Conservation (phyloP, 2,113 vertebrate genomes). For the Engraulis encrasicolus region DNA sequence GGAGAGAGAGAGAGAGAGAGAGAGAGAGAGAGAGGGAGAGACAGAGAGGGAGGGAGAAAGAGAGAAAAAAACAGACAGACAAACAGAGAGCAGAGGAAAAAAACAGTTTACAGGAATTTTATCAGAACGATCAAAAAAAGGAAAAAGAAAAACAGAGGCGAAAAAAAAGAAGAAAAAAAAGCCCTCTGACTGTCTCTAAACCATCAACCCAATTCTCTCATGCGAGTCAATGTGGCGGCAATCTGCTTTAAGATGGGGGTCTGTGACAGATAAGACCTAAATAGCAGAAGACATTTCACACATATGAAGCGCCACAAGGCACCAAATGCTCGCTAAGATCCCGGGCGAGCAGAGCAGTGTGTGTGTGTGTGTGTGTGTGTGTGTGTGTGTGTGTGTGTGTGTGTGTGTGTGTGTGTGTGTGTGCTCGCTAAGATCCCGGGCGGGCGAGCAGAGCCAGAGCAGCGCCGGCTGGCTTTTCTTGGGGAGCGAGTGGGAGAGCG, state of each 20-base stretch:
- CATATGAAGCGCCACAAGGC: slow-evolving; percentile 22
- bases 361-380: no score
- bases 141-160: neutral
- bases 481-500: no score
- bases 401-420: no score
- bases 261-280: slow-evolving; percentile 10
- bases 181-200: neutral
- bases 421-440: slow-evolving; percentile 29
- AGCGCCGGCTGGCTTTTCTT: slow-evolving; percentile 38
- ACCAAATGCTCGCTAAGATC: neutral
- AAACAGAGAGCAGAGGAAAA: no score
- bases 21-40: no score
- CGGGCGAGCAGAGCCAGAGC: no score
- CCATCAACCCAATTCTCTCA: slow-evolving; percentile 9
- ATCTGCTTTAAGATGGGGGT: slow-evolving; percentile 11
- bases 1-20: no score
- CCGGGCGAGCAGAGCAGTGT: no score
- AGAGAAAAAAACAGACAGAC: no score
- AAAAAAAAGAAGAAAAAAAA: neutral
- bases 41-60: no score
- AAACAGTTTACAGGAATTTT: slow-evolving; percentile 15
- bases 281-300: slow-evolving; percentile 35
- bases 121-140: neutral
- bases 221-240: neutral
- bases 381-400: no score